Conservation (phyloP, 2,888 invertebrate species). For the Gymnoscelis rufifasciata region DNA sequence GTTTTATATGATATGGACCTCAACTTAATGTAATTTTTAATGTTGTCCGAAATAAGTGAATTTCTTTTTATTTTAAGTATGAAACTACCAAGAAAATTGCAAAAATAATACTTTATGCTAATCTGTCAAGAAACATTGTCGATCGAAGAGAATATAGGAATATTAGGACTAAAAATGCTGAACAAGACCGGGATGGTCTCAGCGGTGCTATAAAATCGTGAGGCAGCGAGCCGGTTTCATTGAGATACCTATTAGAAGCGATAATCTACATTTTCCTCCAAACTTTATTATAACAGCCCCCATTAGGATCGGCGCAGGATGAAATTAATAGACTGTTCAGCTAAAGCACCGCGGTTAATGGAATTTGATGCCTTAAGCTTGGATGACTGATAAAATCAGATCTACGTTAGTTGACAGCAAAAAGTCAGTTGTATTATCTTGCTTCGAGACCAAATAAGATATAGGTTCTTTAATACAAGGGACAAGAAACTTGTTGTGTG, state of each 20-base stretch:
- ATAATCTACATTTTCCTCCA: conserved; percentile 14
- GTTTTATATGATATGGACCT: no score
- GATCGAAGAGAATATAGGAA: neutral
- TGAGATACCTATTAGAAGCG: conserved; percentile 14
- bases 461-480: no score
- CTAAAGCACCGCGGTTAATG: conserved; percentile 30
- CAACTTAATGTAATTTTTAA: no score
- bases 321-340: conserved; percentile 33
- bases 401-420: conserved; percentile 3
- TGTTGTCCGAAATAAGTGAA: no score
- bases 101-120: neutral
- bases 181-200: conserved; percentile 15
- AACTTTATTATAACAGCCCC: conserved; percentile 20
- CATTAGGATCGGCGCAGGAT: conserved; percentile 20
- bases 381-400: conserved; percentile 18
- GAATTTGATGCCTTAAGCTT: conserved; percentile 39
- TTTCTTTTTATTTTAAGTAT: no score
- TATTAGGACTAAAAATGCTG: conserved; percentile 7
- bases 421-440: neutral
- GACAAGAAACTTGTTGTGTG: no score
- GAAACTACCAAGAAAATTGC: neutral
- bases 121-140: neutral
- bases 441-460: no score
- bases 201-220: conserved; percentile 22
- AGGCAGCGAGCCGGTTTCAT: conserved; percentile 11